Evolutionary conservation across 2,113 vertebrate species (phyloP).

Genomic region (Microtus montanus): DNA sequence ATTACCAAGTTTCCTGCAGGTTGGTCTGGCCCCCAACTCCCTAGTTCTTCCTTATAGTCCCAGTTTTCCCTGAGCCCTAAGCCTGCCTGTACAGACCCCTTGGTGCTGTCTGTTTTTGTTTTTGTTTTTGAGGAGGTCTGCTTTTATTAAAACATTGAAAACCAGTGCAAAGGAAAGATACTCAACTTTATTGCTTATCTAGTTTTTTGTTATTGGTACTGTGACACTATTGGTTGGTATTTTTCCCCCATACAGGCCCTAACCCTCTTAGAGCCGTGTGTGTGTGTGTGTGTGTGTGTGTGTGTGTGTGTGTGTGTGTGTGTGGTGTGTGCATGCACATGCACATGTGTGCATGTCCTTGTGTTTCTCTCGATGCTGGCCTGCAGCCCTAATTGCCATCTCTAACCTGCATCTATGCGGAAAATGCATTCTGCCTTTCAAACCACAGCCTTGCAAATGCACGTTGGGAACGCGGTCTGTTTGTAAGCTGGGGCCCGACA

Average conservation of each 20-base stretch:
- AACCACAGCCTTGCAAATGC: slow-evolving; percentile 46
- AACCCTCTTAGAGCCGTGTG: neutral
- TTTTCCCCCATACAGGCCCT: neutral
- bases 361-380: slow-evolving; percentile 30
- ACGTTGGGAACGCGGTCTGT: slow-evolving; percentile 45
- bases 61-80: neutral
- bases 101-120: neutral
- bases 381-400: slow-evolving; percentile 27
- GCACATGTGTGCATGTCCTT: neutral
- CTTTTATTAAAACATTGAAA: slow-evolving; percentile 4
- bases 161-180: slow-evolving; percentile 19
- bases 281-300: neutral
- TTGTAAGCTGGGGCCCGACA: slow-evolving; percentile 50
- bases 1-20: neutral
- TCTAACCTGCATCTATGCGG: slow-evolving; percentile 47
- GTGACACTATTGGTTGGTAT: neutral
- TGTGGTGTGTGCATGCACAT: neutral
- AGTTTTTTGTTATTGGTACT: slow-evolving; percentile 30
- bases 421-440: slow-evolving; percentile 55
- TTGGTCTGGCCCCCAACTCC: neutral
- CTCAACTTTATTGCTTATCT: slow-evolving; percentile 16
- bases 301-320: neutral
- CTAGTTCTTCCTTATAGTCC: neutral
- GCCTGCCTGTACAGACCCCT: neutral
- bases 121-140: slow-evolving; percentile 9